Evolutionary conservation across 2,113 vertebrate genomes (phyloP), one percentile per base, ranked within the genome.

Genomic region (Melanerpes formicivorus): DNA sequence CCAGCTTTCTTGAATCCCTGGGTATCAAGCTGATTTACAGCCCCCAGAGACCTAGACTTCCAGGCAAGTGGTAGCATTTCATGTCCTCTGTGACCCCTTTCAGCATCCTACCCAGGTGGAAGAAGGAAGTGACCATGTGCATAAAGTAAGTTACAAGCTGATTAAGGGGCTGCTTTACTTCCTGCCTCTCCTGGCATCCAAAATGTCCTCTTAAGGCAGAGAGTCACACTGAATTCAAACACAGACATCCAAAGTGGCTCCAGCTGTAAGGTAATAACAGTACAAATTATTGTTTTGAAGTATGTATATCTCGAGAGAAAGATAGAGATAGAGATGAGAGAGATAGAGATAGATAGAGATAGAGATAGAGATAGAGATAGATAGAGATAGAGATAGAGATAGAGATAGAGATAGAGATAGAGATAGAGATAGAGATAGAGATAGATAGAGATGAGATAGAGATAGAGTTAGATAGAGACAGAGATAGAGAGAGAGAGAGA

Each of bases 11-110:
- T 55, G 50, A 86, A 62, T 62, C 62, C 90, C 73, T 93, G 70
- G 72, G 16, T 74, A 64, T 78, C 69, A 85, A 91, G 76, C 29
- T 80, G 73, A 93, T 94, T 94, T 96, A 96, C 65, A 80, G 34
- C 58, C 80, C 56, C 54, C 40, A 64, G 58, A 89, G 54, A 52
- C 58, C 48, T 23, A 85, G 63, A 37, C 87, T 80, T 72, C 37
- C 40, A 88, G 88, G 88, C 73, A 91, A 95, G 62, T 62, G 48
- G 65, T 48, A 94, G 69, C 50, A 7, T 88, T 94, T 90, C 93
- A 67, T 0, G 10, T 87, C 18, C 6, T 63, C n/a, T 80, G 9
- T 60, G 67, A 91, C 82, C 88, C 76, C 59, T 71, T 87, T 77
- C 87, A 85, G 72, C 65, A 64, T 90, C 80, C 59, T 86, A 71